Evolutionary conservation across 2,113 vertebrate species (phyloP).

Genomic region (Axis porcinus): DNA sequence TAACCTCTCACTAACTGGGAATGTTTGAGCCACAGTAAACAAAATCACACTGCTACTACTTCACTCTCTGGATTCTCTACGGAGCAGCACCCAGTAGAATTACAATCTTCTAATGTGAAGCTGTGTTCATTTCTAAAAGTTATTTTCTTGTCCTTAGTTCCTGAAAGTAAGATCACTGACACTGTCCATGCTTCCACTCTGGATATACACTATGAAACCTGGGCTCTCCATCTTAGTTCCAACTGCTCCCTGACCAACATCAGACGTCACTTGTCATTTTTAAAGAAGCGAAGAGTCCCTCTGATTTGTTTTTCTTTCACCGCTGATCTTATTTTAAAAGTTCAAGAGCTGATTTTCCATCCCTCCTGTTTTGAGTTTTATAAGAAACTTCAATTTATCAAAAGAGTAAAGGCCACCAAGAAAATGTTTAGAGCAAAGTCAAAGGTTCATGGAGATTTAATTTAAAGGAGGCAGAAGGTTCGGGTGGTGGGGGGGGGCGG

Average conservation of each 20-base stretch:
- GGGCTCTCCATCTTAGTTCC: background rate
- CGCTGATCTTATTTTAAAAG: background rate
- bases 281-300: background rate
- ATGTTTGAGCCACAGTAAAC: background rate
- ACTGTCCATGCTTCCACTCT: background rate
- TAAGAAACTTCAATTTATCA: background rate
- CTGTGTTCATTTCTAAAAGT: background rate
- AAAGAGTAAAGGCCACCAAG: background rate
- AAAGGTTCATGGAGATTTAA: background rate
- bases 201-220: fast-evolving
- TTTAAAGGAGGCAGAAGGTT: background rate
- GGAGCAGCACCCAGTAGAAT: background rate
- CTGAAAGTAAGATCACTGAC: background rate
- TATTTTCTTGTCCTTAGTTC: background rate
- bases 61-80: background rate
- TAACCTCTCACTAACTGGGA: background rate
- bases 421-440: background rate
- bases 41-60: background rate
- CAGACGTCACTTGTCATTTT: background rate
- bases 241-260: background rate
- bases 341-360: background rate
- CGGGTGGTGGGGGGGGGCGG: background rate
- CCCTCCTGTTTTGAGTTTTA: background rate
- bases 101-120: background rate
- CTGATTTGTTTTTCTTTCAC: background rate